These are phyloP conservation scores for Azorinus chamasolen DNA, from an alignment of 2,888 invertebrate genomes.

Conservation along the genomic window DNA sequence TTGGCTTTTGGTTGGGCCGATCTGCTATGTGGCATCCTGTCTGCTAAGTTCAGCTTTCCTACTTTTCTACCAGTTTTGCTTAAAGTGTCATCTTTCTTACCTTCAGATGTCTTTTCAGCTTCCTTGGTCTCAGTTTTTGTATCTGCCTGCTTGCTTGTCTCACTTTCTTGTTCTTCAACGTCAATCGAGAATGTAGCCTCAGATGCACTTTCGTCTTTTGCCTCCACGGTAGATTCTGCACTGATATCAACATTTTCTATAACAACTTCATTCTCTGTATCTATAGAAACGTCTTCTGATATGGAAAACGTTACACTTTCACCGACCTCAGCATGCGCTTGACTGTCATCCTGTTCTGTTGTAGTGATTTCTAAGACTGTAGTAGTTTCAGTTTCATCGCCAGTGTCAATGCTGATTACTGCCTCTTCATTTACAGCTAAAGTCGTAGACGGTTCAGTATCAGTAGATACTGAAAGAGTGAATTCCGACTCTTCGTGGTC, in stretches of 20 bases:
- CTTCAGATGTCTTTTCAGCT: background rate
- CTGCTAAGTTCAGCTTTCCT: background rate
- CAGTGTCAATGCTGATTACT: slow-evolving; percentile 1
- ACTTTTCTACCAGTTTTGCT: slow-evolving; percentile 8
- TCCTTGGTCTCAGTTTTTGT: background rate
- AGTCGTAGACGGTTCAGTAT: too few species aligned
- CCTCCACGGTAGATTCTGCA: background rate
- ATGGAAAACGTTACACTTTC: background rate
- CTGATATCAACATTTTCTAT: background rate
- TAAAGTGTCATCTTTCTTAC: background rate
- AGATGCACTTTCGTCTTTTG: background rate
- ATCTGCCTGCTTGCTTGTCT: slow-evolving; percentile 1
- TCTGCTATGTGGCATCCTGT: slow-evolving; percentile 4
- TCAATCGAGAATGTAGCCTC: background rate
- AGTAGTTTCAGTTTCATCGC: background rate
- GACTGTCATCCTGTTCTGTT: background rate
- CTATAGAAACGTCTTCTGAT: slow-evolving; percentile 4
- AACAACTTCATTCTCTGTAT: background rate
- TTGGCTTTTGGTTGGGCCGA: slow-evolving; percentile 20
- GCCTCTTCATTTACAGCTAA: too few species aligned
- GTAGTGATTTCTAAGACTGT: background rate
- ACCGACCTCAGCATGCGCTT: background rate
- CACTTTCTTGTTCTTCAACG: slow-evolving; percentile 1
- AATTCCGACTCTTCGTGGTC: too few species aligned
- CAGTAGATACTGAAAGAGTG: too few species aligned